These are phyloP conservation scores for Hestina assimilis DNA, from an alignment of 1,140 invertebrate species.

Conservation along the genomic window DNA sequence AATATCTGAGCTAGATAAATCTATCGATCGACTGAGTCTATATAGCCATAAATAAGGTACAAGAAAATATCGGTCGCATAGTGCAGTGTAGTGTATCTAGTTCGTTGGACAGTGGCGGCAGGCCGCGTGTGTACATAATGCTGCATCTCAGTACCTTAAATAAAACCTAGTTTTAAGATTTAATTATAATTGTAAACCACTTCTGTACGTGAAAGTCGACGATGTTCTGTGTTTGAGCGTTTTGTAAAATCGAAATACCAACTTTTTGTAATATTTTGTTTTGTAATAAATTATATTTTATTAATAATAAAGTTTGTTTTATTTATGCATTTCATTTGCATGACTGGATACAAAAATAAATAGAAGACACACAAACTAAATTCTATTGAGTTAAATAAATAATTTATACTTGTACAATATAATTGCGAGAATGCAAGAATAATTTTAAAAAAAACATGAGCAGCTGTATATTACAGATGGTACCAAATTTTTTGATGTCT, in stretches of 20 bases:
- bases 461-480: no score
- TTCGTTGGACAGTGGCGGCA: slow-evolving; percentile 43
- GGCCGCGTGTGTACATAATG: slow-evolving; percentile 57
- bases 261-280: slow-evolving; percentile 70
- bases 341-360: no score
- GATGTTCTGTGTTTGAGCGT: slow-evolving; percentile 31
- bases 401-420: no score
- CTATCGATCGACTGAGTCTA: slow-evolving; percentile 34
- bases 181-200: slow-evolving; percentile 39
- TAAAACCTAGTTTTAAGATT: slow-evolving; percentile 57
- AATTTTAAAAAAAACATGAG: no score
- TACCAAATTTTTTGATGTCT: no score
- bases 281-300: slow-evolving; percentile 76
- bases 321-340: no score
- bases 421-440: no score
- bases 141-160: slow-evolving; percentile 66
- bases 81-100: slow-evolving; percentile 31
- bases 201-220: slow-evolving; percentile 44
- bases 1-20: slow-evolving; percentile 46
- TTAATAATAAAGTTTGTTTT: slow-evolving; percentile 31
- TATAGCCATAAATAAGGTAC: slow-evolving; percentile 37
- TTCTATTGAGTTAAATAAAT: no score
- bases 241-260: slow-evolving; percentile 63
- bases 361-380: no score
- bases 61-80: slow-evolving; percentile 36